phyloP scores from a whole-genome alignment of 1,140 invertebrate species.

The Sycophila sp. region DNA sequence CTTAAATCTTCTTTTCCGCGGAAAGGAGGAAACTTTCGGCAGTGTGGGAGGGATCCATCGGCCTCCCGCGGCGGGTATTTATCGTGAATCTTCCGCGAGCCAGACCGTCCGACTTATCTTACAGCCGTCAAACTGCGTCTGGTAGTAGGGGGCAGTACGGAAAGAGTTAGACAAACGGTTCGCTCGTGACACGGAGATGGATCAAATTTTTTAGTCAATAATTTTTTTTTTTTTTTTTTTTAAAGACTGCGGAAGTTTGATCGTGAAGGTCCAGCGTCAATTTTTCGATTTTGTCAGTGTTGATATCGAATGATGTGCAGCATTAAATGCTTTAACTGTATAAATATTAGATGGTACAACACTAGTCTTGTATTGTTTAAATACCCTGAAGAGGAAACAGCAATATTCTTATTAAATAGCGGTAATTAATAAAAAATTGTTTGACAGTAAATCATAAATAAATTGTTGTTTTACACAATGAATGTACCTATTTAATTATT shows the following conservation, averaged over 20 bases:
- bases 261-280: too few species aligned
- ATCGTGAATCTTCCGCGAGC: constrained; percentile 25
- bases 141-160: background rate
- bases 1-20: constrained; percentile 29
- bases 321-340: too few species aligned
- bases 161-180: background rate
- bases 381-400: too few species aligned
- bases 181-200: background rate
- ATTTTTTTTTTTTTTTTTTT: background rate
- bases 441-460: too few species aligned
- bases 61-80: constrained; percentile 15
- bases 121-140: constrained; percentile 10
- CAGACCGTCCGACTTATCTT: constrained; percentile 19
- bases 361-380: too few species aligned
- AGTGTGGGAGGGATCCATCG: constrained; percentile 16
- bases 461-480: too few species aligned
- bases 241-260: background rate
- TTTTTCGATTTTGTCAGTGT: too few species aligned
- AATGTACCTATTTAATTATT: too few species aligned
- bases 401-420: too few species aligned
- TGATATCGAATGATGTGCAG: too few species aligned
- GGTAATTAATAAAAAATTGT: too few species aligned
- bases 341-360: too few species aligned
- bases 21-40: constrained; percentile 26
- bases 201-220: background rate